Conservation (phyloP, 2,113 vertebrate genomes). For the Paramormyrops kingsleyae region DNA sequence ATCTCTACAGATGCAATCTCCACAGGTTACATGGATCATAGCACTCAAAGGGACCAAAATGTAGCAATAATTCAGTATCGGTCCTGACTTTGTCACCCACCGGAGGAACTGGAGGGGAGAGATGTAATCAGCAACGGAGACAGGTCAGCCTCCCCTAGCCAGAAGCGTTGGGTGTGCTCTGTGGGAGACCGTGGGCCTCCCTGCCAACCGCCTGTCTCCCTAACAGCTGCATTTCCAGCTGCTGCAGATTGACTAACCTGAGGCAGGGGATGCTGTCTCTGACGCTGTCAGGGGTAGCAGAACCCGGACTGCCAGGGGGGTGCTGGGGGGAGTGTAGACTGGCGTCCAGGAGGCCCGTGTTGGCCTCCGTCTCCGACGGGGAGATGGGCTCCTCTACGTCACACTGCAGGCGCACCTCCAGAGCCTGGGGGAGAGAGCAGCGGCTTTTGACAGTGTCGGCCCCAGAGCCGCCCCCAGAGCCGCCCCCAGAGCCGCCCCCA, state of each 20-base stretch:
- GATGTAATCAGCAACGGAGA: neutral
- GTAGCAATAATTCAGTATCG: neutral
- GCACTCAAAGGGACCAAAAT: neutral
- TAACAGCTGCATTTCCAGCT: neutral
- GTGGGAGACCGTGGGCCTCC: neutral
- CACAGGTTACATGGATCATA: neutral
- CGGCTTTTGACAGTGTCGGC: neutral
- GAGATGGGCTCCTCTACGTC: constrained; percentile 86
- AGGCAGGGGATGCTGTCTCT: constrained; percentile 84
- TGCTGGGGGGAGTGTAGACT: constrained; percentile 75
- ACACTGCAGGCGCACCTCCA: constrained; percentile 86
- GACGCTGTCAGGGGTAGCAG: constrained; percentile 70
- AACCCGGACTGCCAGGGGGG: constrained; percentile 74
- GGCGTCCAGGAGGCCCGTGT: constrained; percentile 73
- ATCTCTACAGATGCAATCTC: neutral
- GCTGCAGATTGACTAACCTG: constrained; percentile 62
- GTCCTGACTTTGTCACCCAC: neutral
- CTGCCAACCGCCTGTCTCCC: neutral
- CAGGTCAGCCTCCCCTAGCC: neutral
- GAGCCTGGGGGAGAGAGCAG: constrained; percentile 58
- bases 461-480: too few species aligned
- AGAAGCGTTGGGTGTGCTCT: neutral
- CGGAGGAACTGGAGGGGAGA: neutral
- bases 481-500: too few species aligned
- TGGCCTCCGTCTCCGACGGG: constrained; percentile 81